These are phyloP conservation scores for Mustelus asterias DNA, from an alignment of 2,113 vertebrate genomes.

Conservation along the genomic window DNA sequence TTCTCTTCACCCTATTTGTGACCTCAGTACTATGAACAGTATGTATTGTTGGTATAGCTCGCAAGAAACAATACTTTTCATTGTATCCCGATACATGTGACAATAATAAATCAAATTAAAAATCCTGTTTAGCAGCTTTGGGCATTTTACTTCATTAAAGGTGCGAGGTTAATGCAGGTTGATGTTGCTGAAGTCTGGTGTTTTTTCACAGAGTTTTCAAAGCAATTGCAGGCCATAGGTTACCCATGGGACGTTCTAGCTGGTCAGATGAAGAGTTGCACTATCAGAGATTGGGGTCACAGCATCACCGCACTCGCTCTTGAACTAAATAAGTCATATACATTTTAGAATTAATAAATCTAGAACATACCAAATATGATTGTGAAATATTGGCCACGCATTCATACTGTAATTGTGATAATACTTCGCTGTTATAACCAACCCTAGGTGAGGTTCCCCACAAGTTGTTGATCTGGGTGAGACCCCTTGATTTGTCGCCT, in stretches of 20 bases:
- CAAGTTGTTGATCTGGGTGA: too few species aligned
- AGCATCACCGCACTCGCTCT: not conserved
- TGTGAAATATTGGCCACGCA: not conserved
- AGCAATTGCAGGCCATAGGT: not conserved
- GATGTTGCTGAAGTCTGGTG: not conserved
- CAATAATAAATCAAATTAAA: too few species aligned
- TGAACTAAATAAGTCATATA: not conserved
- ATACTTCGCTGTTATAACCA: too few species aligned
- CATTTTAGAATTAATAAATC: not conserved
- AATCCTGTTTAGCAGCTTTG: not conserved
- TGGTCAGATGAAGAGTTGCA: too few species aligned
- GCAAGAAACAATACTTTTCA: too few species aligned
- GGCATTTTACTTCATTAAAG: not conserved
- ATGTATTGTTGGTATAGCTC: too few species aligned
- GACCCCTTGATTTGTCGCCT: too few species aligned
- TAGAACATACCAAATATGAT: not conserved
- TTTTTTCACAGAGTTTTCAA: not conserved
- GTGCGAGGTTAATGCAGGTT: not conserved
- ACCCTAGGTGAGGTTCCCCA: too few species aligned
- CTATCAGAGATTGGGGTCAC: not conserved
- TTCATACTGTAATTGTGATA: not conserved
- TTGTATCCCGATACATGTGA: too few species aligned
- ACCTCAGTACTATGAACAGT: too few species aligned
- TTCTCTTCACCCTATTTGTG: too few species aligned
- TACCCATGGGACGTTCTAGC: not conserved